Base-by-base conservation (phyloP, 2,113 vertebrate species). In the Tinamus guttatus region DNA sequence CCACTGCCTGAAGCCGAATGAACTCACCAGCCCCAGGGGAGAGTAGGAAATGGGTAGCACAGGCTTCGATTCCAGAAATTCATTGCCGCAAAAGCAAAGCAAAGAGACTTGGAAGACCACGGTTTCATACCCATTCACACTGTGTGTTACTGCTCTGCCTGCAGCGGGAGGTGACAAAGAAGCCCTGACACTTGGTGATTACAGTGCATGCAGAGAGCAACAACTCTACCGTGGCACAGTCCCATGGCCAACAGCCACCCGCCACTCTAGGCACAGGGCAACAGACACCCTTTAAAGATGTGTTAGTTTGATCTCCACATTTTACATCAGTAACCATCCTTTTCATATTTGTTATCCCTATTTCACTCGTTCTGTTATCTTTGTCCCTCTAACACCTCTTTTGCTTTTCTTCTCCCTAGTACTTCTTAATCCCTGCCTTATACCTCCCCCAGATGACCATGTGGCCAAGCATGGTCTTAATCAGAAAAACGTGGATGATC, bases 81-180 rank as follows among this genome's bases (percentile, higher is more conserved):
- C 30, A 52, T 34, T 73, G 25, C 45, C 43, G 79, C 68, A 93
- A 56, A 90, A 79, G 38, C 34, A 83, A 87, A 85, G 43, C 71
- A 34, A 81, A 81, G 54, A 91, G 93, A 94, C 59, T 95, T 82
- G 91, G 81, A 87, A 80, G 49, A 95, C n/a, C 0, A 0, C 93
- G 85, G 86, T 94, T 89, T 93, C 80, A 58, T 79, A 87, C 68
- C 84, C 71, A 19, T 7, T 28, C 81, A 87, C 43, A 32, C n/a
- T 74, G 77, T 45, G 52, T 73, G 30, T 40, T 79, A 60, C 78
- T 32, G 45, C 90, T 83, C 87, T 91, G 92, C 92, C 84, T 97
- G 15, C 68, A 93, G 86, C 2, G 27, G 64, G 43, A 87, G 74
- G 9, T 78, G 94, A 95, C 45, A 92, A 60, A 91, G 43, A 73